Conservation (phyloP, 2,113 vertebrate species). For the Salvelinus fontinalis region DNA sequence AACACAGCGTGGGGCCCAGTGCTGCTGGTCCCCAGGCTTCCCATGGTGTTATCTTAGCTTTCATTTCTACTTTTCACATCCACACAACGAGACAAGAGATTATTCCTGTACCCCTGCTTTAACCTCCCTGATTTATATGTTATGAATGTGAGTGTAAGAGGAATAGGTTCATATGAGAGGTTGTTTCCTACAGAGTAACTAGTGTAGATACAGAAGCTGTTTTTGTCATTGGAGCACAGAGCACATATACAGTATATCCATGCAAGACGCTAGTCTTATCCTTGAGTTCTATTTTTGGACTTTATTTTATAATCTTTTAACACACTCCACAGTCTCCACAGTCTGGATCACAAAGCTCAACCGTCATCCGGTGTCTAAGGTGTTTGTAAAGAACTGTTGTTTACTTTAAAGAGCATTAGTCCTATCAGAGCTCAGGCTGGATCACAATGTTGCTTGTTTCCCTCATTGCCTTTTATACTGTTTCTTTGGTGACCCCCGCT, state of each 20-base stretch:
- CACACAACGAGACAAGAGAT: conserved; percentile 44
- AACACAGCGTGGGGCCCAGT: conserved; percentile 32
- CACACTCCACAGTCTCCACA: conserved; percentile 34
- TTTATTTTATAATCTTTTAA: neutral
- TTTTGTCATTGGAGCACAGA: neutral
- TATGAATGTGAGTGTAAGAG: conserved; percentile 38
- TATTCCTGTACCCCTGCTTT: conserved; percentile 28
- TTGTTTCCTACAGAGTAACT: neutral
- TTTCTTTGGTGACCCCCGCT: conserved; percentile 64
- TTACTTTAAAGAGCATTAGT: conserved; percentile 63
- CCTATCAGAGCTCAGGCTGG: conserved; percentile 45
- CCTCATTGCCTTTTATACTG: conserved; percentile 45
- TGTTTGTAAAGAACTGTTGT: conserved; percentile 59
- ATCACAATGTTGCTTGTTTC: conserved; percentile 21
- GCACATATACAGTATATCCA: neutral
- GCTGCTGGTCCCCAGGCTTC: conserved; percentile 52
- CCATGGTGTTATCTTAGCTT: conserved; percentile 42
- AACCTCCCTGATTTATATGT: conserved; percentile 17
- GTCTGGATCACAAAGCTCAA: conserved; percentile 24
- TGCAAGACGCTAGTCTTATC: neutral
- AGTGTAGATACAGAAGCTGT: neutral
- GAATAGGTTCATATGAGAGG: neutral
- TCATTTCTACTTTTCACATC: conserved; percentile 48
- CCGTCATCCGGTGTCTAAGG: conserved; percentile 52
- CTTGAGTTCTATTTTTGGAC: neutral